Evolutionary conservation across 2,888 invertebrate species (phyloP), one percentile per base, ranked within the genome.

Genomic region (Gisinianus flammeolus): DNA sequence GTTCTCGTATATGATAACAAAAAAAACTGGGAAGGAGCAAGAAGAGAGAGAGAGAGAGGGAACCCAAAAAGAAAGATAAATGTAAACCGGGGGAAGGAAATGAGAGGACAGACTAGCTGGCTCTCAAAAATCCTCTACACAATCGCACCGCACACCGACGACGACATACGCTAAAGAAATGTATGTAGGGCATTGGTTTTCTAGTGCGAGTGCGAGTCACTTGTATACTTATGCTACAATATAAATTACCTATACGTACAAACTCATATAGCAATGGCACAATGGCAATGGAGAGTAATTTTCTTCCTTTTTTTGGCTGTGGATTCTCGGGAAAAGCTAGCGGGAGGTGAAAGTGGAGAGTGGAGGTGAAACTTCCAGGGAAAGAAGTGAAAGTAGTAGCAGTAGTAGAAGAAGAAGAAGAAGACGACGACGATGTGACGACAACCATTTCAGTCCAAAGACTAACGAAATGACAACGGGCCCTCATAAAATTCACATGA

Each of bases 301-400:
- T n/a, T 22, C 22, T 56, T 12, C 22, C 16, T n/a, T 56, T 22
- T 56, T n/a, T 56, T n/a, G 56, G 56, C 22, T n/a, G 22, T 56
- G 56, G n/a, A 56, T 56, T n/a, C n/a, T n/a, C n/a, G n/a, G n/a
- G n/a, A 56, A 56, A 56, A 56, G n/a, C 22, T 22, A 56, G 56
- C 56, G 22, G 4, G 56, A 56, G 56, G 56, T 56, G 56, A 56
- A 56, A n/a, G n/a, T n/a, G n/a, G n/a, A n/a, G n/a, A 56, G 56
- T 56, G 16, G 56, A 56, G 5, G 4, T 56, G 56, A 6, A 44
- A 16, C n/a, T n/a, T n/a, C n/a, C 52, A 16, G 52, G 16, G 52
- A 44, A 16, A 8, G 8, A 44, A 12, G 52, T 44, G 8, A 44
- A 44, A 44, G 16, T 19, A 4, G 22, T 56, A 56, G 56, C n/a